Base-by-base conservation (phyloP, 2,797 vertebrate species). In the Enteromius argenteus region DNA sequence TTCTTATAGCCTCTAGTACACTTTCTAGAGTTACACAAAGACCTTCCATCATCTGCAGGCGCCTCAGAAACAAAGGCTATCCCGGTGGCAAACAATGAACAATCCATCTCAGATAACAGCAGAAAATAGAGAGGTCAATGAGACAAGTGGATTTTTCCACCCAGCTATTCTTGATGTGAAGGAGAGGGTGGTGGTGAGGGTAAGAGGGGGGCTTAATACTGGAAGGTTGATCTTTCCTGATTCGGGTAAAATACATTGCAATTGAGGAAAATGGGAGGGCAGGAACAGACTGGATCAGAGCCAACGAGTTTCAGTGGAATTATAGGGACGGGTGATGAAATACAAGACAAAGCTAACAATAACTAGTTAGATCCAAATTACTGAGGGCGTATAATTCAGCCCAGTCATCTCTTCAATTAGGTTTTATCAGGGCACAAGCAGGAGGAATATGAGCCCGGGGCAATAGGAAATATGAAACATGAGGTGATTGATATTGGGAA, bases 51-150 rank as follows among this genome's bases (percentile, higher is more conserved):
- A 91, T 94, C 91, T 90, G 87, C 90, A 91, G 94, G 92, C 93
- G 91, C 92, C 93, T 92, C 66, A 0, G 71, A 87, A 91, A 95
- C 94, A 95, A 95, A 95, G 94, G 89, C 86, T 73, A 92, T 92
- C 89, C 88, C 91, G 94, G 91, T 94, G 91, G 89, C 90, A 89
- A 94, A 96, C 95, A 96, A 95, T 94, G 94, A 93, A 95, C 94
- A 95, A 95, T 95, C 94, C 92, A 93, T 94, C 93, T 92, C 90
- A 69, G 73, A 90, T 81, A 92, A 91, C 90, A 87, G 87, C 86
- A 87, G 86, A 92, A 89, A 93, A 92, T 91, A 90, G 86, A 89
- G 67, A 85, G 71, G 87, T 88, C 86, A 88, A 89, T 84, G 80
- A 92, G 91, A 90, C 92, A 92, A 92, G 93, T 93, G 91, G 90